Evolutionary conservation across 2,113 vertebrate genomes (phyloP).

Genomic region (Agapornis roseicollis): DNA sequence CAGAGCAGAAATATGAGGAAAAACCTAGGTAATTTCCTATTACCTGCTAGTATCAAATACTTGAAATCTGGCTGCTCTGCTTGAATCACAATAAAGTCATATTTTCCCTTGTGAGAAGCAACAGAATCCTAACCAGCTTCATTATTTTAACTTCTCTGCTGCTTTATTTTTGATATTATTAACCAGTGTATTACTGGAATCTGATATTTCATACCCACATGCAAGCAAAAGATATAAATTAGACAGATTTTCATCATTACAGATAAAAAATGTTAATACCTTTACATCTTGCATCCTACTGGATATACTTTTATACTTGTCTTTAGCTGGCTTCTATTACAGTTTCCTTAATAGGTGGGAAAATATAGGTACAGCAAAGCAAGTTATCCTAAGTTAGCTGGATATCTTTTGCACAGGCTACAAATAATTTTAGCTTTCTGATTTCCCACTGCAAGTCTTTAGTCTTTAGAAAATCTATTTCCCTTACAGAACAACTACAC

Average conservation of each 20-base stretch:
- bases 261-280: not conserved
- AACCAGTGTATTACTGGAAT: not conserved
- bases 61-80: conserved; percentile 49
- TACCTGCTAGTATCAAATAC: conserved; percentile 53
- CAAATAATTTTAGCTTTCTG: not conserved
- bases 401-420: not conserved
- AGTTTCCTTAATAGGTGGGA: not conserved
- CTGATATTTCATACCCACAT: not conserved
- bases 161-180: conserved; percentile 25
- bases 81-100: conserved; percentile 57
- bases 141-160: not conserved
- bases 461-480: not conserved
- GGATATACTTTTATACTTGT: not conserved
- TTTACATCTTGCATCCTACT: not conserved
- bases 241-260: not conserved
- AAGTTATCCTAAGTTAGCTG: not conserved
- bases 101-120: conserved; percentile 28
- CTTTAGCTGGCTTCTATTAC: not conserved
- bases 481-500: not conserved
- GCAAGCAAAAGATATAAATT: not conserved
- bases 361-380: not conserved
- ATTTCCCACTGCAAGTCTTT: not conserved
- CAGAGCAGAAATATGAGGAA: conserved; percentile 42
- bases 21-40: conserved; percentile 61
- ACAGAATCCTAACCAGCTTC: conserved; percentile 38